Conservation (phyloP, 2,113 vertebrate species). For the Triplophysa siluroides region DNA sequence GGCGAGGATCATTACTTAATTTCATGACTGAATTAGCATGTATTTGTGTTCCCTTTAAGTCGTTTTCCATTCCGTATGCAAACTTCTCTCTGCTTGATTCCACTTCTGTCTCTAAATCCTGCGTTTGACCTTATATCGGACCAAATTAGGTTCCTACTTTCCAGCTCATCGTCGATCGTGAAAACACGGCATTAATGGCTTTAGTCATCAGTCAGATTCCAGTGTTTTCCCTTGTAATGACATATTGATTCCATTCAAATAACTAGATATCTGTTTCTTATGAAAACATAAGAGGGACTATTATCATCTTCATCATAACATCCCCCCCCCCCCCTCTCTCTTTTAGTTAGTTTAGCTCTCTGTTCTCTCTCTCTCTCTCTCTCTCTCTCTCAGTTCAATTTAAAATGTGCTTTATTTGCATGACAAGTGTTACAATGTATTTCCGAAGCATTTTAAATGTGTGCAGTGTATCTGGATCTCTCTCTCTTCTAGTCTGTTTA, state of each 20-base stretch:
- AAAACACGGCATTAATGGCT: slow-evolving; percentile 34
- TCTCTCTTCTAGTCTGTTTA: neutral
- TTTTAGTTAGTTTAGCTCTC: neutral
- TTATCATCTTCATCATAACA: neutral
- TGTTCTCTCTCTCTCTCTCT: neutral
- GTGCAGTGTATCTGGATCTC: no score
- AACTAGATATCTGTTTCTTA: neutral
- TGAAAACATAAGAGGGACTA: neutral
- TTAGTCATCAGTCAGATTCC: slow-evolving; percentile 1
- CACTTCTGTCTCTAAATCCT: slow-evolving; percentile 31
- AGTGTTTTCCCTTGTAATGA: slow-evolving; percentile 1
- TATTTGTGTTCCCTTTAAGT: slow-evolving; percentile 60
- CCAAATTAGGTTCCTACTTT: slow-evolving; percentile 47
- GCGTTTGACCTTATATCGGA: slow-evolving; percentile 48
- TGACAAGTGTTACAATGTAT: no score
- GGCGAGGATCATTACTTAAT: slow-evolving; percentile 65
- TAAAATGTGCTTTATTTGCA: neutral
- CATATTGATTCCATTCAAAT: slow-evolving; percentile 26
- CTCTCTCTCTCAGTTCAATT: neutral
- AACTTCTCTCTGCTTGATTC: slow-evolving; percentile 44
- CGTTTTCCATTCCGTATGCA: slow-evolving; percentile 56
- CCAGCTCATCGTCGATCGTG: slow-evolving; percentile 30
- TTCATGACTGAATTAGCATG: slow-evolving; percentile 68
- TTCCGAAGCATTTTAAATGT: no score
- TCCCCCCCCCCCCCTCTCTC: no score